These are phyloP conservation scores for Protonibea diacanthus DNA, from an alignment of 2,797 vertebrate species.

Conservation along the genomic window DNA sequence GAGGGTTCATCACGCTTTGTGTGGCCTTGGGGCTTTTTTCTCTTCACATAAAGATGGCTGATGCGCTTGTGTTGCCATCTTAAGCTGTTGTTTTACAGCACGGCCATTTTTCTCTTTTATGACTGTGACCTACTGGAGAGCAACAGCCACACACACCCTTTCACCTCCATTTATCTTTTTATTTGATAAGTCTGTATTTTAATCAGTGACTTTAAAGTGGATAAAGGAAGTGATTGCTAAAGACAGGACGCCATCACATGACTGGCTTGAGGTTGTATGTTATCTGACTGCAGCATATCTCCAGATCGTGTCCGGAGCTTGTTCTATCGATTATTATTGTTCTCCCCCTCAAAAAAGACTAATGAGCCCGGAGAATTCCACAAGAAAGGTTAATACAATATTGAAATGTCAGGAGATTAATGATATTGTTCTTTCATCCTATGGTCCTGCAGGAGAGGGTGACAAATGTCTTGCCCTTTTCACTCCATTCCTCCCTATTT, in stretches of 20 bases:
- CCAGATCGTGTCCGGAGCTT: conserved; percentile 78
- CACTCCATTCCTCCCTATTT: conserved; percentile 75
- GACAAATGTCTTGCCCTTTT: conserved; percentile 90
- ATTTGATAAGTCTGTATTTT: conserved; percentile 53
- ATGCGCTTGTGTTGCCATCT: conserved; percentile 63
- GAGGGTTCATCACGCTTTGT: conserved; percentile 71
- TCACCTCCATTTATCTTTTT: conserved; percentile 55
- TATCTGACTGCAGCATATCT: conserved; percentile 79
- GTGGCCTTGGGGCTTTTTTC: conserved; percentile 68
- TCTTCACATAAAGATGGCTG: conserved; percentile 55
- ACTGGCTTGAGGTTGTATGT: conserved; percentile 75
- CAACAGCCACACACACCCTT: conserved; percentile 21
- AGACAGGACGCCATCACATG: conserved; percentile 65
- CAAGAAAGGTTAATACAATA: conserved; percentile 91
- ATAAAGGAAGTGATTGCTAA: conserved; percentile 65
- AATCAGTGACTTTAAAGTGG: conserved; percentile 53
- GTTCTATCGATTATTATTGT: conserved; percentile 88
- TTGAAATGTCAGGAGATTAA: conserved; percentile 91
- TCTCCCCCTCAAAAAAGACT: conserved; percentile 85
- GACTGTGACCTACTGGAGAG: conserved; percentile 61
- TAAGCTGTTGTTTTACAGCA: conserved; percentile 66
- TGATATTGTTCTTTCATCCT: conserved; percentile 84
- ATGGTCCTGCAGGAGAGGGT: conserved; percentile 78
- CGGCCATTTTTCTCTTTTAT: conserved; percentile 68
- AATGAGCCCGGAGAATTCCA: conserved; percentile 86